phyloP scores from a whole-genome alignment of 1,140 invertebrate genomes.

The Coenobita brevimanus region DNA sequence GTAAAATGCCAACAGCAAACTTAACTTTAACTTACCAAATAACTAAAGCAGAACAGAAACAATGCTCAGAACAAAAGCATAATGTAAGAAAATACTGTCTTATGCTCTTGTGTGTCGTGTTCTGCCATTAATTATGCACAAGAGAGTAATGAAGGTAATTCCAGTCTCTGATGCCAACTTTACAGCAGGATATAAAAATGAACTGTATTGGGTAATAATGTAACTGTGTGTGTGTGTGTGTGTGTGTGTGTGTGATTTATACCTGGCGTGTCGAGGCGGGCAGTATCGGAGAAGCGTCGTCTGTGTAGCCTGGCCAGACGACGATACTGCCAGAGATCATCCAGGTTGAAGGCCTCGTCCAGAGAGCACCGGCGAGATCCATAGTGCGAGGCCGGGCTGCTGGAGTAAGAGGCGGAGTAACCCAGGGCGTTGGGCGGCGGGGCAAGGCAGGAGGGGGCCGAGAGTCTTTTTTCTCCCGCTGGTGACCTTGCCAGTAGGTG shows the following conservation, averaged over 20 bases:
- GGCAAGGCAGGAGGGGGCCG: constrained; percentile 40
- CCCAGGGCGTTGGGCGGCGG: constrained; percentile 10
- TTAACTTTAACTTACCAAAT: too few species aligned
- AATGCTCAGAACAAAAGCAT: too few species aligned
- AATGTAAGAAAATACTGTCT: too few species aligned
- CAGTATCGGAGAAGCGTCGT: constrained; percentile 46
- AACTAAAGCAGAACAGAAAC: too few species aligned
- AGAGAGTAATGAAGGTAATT: too few species aligned
- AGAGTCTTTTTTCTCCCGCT: constrained; percentile 19
- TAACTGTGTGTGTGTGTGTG: constrained; percentile 9
- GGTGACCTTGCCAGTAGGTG: constrained; percentile 39
- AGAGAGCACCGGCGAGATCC: constrained; percentile 43
- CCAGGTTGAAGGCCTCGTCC: constrained; percentile 24
- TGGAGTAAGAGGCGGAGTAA: constrained; percentile 9
- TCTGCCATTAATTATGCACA: too few species aligned
- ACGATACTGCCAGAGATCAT: constrained; percentile 47
- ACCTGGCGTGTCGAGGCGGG: constrained; percentile 34
- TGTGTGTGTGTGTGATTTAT: not conserved
- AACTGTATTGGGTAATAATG: not conserved
- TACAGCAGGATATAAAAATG: too few species aligned
- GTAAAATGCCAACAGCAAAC: too few species aligned
- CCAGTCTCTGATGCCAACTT: too few species aligned
- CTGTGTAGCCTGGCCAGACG: constrained; percentile 35
- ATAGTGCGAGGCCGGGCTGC: constrained; percentile 29
- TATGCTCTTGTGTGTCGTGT: too few species aligned